Conservation (phyloP, 2,113 vertebrate genomes). For the Percina caprodes region DNA sequence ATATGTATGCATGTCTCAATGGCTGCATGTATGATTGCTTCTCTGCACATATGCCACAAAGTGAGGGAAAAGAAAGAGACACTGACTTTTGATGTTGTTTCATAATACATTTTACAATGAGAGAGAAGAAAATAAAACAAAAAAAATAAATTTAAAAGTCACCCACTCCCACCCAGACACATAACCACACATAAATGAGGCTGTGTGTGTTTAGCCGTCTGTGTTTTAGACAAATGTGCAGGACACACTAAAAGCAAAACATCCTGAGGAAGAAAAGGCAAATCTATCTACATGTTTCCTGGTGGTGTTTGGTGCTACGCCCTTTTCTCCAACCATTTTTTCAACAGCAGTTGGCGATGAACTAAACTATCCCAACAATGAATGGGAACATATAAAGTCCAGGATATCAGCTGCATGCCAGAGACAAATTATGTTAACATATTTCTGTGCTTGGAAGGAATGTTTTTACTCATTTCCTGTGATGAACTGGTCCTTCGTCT, state of each 20-base stretch:
- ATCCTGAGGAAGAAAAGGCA: slow-evolving; percentile 57
- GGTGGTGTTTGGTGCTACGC: slow-evolving; percentile 36
- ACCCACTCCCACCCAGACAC: slow-evolving; percentile 6
- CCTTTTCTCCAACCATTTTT: slow-evolving; percentile 30
- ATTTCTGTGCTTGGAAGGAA: slow-evolving; percentile 37
- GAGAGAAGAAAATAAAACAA: background rate
- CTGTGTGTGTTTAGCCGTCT: background rate
- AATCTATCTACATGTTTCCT: slow-evolving; percentile 51
- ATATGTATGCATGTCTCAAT: background rate
- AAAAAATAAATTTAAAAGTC: slow-evolving; percentile 28
- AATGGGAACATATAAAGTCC: slow-evolving; percentile 21
- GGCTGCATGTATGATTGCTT: background rate
- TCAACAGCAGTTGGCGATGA: slow-evolving; percentile 16
- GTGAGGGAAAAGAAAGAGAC: background rate
- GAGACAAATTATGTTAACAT: slow-evolving; percentile 23
- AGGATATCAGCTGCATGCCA: slow-evolving; percentile 33
- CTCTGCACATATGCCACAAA: slow-evolving; percentile 15
- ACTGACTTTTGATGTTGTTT: slow-evolving; percentile 32
- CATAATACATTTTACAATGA: slow-evolving; percentile 21
- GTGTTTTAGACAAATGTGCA: slow-evolving; percentile 22
- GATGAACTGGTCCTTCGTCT: slow-evolving; percentile 49
- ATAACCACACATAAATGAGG: background rate
- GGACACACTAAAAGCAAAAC: slow-evolving; percentile 40
- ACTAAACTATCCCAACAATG: slow-evolving; percentile 46
- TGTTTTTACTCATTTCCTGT: slow-evolving; percentile 52